Percentiles rank a stretch among this genome's conserved stretches.
phyloP scores from a whole-genome alignment of 2,888 invertebrate genomes.

The Kuschelorhynchus macadamiae region DNA sequence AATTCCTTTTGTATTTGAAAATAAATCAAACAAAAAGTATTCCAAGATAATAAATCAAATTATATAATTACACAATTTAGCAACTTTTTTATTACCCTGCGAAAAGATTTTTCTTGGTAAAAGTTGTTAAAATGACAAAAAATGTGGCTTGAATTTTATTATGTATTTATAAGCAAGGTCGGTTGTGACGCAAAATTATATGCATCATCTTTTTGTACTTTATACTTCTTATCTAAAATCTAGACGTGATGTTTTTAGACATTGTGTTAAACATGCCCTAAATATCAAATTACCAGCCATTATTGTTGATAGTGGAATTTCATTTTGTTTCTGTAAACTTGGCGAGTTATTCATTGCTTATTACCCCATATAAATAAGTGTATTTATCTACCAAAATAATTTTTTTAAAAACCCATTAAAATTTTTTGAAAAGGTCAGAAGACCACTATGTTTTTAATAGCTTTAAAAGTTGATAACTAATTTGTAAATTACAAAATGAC shows the following conservation, averaged over 20 bases:
- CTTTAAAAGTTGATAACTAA: too few relatives aligned
- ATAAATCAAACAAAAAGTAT: too few relatives aligned
- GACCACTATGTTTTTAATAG: too few relatives aligned
- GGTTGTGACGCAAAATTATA: slow-evolving; percentile 13
- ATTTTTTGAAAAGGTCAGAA: too few relatives aligned
- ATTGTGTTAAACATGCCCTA: slow-evolving; percentile 9
- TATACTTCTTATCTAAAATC: slow-evolving; percentile 14
- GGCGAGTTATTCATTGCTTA: too few relatives aligned
- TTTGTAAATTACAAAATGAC: too few relatives aligned
- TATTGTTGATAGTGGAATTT: background rate
- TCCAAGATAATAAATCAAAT: background rate
- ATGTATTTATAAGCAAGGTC: slow-evolving; percentile 15
- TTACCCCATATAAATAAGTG: too few relatives aligned
- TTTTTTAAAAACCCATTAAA: too few relatives aligned
- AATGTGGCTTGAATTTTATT: too few relatives aligned
- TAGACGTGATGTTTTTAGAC: background rate
- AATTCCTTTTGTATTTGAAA: too few relatives aligned
- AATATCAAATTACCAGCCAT: background rate
- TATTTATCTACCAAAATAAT: too few relatives aligned
- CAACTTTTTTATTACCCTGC: background rate
- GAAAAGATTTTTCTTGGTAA: slow-evolving; percentile 6
- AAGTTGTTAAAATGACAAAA: background rate
- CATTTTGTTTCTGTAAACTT: slow-evolving; percentile 7
- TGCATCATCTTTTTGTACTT: slow-evolving; percentile 19
- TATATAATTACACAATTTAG: background rate